phyloP scores from a whole-genome alignment of 2,113 vertebrate species.

The Orthonyx spaldingii region DNA sequence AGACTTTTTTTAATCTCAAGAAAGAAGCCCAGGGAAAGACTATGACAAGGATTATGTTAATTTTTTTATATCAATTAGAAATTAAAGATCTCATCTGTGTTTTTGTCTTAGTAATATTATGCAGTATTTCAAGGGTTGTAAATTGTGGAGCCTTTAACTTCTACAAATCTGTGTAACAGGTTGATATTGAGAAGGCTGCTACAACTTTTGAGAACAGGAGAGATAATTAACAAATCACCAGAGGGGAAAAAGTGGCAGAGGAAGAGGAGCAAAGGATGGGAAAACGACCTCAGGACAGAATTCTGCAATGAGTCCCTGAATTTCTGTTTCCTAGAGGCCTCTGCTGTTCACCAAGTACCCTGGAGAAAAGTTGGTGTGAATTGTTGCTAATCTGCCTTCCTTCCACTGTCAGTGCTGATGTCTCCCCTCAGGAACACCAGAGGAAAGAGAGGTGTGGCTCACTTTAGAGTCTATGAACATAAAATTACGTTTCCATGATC shows the following conservation, averaged over 20 bases:
- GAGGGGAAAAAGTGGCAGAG: background rate
- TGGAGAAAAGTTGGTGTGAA: background rate
- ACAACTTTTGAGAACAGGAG: background rate
- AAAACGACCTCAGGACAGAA: background rate
- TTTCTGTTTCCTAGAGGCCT: background rate
- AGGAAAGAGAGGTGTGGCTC: background rate
- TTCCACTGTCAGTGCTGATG: background rate
- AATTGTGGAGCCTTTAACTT: background rate
- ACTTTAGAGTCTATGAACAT: background rate
- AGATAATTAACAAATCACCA: background rate
- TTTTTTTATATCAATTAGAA: background rate
- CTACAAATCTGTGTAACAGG: background rate
- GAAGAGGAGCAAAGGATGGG: background rate
- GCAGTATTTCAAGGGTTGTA: background rate
- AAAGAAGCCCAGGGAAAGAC: background rate
- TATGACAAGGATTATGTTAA: background rate
- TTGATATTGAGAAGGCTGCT: background rate
- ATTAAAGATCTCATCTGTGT: background rate
- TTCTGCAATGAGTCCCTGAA: background rate
- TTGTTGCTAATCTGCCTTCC: background rate
- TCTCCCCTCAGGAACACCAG: background rate
- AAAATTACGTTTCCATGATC: background rate
- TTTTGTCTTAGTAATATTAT: background rate
- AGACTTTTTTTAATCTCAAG: background rate
- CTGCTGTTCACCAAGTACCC: background rate